A percentile compares a stretch with the other conserved stretches of the same genome.
These are phyloP conservation scores for Eospalax fontanierii DNA, from an alignment of 2,797 vertebrate genomes.

Conservation along the genomic window DNA sequence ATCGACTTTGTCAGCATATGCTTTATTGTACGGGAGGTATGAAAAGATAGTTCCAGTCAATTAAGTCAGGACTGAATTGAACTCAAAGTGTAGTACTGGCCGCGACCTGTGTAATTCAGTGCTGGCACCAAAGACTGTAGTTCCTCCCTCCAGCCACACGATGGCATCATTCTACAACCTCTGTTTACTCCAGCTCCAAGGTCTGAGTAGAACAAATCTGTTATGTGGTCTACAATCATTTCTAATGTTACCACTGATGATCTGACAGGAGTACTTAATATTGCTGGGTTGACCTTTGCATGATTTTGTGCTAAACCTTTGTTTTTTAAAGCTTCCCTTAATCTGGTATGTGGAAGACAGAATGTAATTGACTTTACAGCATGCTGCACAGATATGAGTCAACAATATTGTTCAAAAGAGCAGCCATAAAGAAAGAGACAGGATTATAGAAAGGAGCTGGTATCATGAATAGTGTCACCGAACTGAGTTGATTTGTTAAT, in stretches of 20 bases:
- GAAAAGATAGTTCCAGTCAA: fast-evolving
- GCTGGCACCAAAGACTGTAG: background rate
- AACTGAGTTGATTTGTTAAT: background rate
- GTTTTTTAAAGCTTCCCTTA: conserved; percentile 37
- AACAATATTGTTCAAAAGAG: background rate
- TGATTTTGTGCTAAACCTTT: conserved; percentile 58
- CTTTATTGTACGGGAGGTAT: fast-evolving
- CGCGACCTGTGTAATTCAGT: background rate
- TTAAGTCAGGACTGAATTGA: background rate
- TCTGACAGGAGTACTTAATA: background rate
- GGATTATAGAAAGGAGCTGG: background rate
- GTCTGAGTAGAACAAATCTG: conserved; percentile 5
- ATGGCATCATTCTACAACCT: conserved; percentile 60
- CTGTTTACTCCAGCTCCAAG: fast-evolving
- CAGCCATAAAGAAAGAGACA: background rate
- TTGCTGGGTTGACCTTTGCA: conserved; percentile 73
- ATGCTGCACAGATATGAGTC: background rate
- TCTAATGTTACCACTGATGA: conserved; percentile 57
- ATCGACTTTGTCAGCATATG: background rate
- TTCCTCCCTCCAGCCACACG: conserved; percentile 66
- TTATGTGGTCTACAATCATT: conserved; percentile 13
- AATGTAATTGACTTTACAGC: background rate
- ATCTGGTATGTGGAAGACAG: conserved; percentile 31
- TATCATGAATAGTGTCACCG: fast-evolving
- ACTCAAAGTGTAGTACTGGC: background rate